Percentiles rank a stretch among this genome's conserved stretches.
Evolutionary conservation across 2,113 vertebrate species (phyloP).

Genomic region (Delphinapterus leucas): DNA sequence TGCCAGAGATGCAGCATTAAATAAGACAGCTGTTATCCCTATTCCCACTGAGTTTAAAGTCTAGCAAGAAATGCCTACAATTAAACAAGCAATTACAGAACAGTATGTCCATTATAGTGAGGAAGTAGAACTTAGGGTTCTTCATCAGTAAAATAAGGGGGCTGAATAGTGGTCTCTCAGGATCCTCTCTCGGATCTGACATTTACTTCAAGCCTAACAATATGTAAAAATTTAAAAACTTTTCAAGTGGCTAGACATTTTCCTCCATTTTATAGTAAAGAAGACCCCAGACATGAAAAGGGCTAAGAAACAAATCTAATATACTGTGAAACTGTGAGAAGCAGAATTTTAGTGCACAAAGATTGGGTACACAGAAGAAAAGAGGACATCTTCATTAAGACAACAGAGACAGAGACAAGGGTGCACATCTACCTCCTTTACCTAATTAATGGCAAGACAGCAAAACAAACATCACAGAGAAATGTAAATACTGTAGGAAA

Average conservation of each 20-base stretch:
- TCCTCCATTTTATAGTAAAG: not conserved
- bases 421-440: not conserved
- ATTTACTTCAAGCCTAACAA: not conserved
- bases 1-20: not conserved
- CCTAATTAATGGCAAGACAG: not conserved
- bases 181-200: not conserved
- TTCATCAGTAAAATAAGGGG: not conserved
- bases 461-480: not conserved
- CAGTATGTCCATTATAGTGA: not conserved
- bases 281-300: not conserved
- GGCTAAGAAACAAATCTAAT: not conserved
- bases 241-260: not conserved
- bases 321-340: not conserved
- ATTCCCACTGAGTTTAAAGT: not conserved
- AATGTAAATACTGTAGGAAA: constrained; percentile 6
- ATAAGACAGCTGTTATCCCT: not conserved
- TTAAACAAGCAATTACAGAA: constrained; percentile 20
- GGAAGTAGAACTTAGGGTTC: not conserved
- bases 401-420: not conserved
- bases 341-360: not conserved
- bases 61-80: not conserved
- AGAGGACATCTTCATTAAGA: not conserved
- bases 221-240: not conserved
- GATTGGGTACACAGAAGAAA: not conserved
- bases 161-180: not conserved